Evolutionary conservation across 2,113 vertebrate genomes (phyloP).

Genomic region (Apteryx mantelli): DNA sequence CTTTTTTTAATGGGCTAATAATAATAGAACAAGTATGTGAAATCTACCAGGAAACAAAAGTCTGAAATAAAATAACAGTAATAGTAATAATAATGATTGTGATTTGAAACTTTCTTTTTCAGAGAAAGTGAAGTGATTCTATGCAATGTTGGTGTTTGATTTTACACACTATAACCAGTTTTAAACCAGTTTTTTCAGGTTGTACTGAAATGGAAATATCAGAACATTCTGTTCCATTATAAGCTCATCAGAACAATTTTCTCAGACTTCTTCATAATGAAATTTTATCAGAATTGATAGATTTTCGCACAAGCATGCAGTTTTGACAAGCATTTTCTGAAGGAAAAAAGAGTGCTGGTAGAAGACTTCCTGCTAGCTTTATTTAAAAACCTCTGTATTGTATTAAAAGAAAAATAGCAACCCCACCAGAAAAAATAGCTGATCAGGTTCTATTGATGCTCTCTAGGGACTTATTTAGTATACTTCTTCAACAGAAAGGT

Average conservation of each 20-base stretch:
- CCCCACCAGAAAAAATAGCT: neutral
- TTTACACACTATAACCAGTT: neutral
- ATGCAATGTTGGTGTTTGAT: neutral
- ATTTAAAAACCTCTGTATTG: neutral
- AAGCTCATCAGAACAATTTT: constrained; percentile 27
- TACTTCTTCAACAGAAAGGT: neutral
- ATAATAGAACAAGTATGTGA: neutral
- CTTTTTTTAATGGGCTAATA: neutral
- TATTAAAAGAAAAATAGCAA: neutral
- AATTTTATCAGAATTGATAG: constrained; percentile 39
- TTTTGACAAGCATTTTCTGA: constrained; percentile 12
- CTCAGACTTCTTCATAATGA: constrained; percentile 3
- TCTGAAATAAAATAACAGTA: constrained; percentile 9
- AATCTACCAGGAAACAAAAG: neutral
- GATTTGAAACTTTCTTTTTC: constrained; percentile 15
- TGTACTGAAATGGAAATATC: constrained; percentile 20
- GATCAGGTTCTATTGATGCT: neutral
- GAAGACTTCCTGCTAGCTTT: neutral
- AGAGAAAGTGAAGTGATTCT: constrained; percentile 3
- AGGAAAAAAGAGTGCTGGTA: neutral
- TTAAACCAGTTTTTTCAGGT: too few relatives aligned
- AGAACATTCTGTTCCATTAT: constrained; percentile 40
- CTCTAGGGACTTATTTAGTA: neutral
- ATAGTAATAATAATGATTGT: neutral
- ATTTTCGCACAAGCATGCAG: constrained; percentile 7